These are phyloP conservation scores for Lathamus discolor DNA, from an alignment of 2,113 vertebrate species.

Conservation along the genomic window DNA sequence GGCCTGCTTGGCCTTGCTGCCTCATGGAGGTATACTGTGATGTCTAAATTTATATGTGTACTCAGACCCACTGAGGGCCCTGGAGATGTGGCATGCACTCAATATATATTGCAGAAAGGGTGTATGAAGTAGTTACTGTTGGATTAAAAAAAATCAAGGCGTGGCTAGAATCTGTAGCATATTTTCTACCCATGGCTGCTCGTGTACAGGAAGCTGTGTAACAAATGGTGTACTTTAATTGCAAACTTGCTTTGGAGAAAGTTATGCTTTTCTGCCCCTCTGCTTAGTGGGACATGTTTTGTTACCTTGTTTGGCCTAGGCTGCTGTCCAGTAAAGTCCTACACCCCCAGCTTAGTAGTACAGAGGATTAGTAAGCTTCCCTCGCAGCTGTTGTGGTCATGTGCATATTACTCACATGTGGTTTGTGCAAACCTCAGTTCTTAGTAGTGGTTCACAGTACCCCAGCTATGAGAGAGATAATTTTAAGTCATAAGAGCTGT, in stretches of 20 bases:
- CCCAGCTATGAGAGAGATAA: background rate
- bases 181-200: background rate
- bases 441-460: background rate
- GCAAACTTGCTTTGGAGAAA: background rate
- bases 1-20: background rate
- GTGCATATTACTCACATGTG: background rate
- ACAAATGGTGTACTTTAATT: background rate
- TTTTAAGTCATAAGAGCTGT: background rate
- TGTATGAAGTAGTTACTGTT: background rate
- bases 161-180: background rate
- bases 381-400: rapidly evolving
- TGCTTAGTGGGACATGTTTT: background rate
- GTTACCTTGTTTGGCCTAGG: background rate
- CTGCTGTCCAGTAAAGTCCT: background rate
- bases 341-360: too few relatives aligned
- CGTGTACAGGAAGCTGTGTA: background rate
- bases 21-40: background rate
- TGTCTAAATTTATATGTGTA: background rate
- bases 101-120: background rate
- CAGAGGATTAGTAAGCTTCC: background rate
- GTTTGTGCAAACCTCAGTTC: background rate
- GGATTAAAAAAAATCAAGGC: background rate
- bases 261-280: background rate
- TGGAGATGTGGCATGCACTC: background rate
- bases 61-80: background rate